Percentiles rank a stretch among this genome's conserved stretches.
These are phyloP conservation scores for Enteromius afrohamiltoni DNA, from an alignment of 2,797 vertebrate species.

Conservation along the genomic window DNA sequence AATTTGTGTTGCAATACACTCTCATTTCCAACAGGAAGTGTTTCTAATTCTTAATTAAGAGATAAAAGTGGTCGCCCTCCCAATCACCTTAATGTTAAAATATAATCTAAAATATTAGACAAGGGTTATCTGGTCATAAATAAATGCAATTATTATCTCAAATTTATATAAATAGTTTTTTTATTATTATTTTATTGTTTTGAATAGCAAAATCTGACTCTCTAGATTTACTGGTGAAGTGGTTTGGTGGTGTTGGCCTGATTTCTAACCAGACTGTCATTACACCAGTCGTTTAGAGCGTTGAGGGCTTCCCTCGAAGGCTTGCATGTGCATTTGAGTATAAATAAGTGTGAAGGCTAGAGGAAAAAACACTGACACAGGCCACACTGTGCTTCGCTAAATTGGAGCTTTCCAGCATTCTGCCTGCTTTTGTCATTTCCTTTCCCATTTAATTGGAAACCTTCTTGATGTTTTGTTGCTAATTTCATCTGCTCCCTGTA, in stretches of 20 bases:
- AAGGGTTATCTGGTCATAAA: neutral
- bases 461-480: conserved; percentile 75
- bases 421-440: conserved; percentile 64
- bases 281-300: conserved; percentile 37
- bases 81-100: conserved; percentile 54
- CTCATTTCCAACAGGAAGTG: conserved; percentile 45
- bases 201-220: neutral
- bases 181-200: neutral
- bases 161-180: neutral
- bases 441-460: conserved; percentile 63
- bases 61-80: conserved; percentile 46
- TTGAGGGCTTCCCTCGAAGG: conserved; percentile 49
- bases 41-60: conserved; percentile 34
- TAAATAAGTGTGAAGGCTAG: conserved; percentile 68
- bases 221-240: conserved; percentile 23
- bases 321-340: conserved; percentile 71
- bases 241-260: conserved; percentile 35
- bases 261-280: conserved; percentile 46
- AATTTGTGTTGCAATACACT: conserved; percentile 69
- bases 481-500: conserved; percentile 44
- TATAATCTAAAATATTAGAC: too few relatives aligned
- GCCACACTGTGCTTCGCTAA: conserved; percentile 60
- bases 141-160: neutral
- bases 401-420: conserved; percentile 66
- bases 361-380: conserved; percentile 52